A percentile compares a stretch with the other conserved stretches of the same genome.
These are phyloP conservation scores for Leucophenga maculata DNA, from an alignment of 2,888 invertebrate species.

Conservation along the genomic window DNA sequence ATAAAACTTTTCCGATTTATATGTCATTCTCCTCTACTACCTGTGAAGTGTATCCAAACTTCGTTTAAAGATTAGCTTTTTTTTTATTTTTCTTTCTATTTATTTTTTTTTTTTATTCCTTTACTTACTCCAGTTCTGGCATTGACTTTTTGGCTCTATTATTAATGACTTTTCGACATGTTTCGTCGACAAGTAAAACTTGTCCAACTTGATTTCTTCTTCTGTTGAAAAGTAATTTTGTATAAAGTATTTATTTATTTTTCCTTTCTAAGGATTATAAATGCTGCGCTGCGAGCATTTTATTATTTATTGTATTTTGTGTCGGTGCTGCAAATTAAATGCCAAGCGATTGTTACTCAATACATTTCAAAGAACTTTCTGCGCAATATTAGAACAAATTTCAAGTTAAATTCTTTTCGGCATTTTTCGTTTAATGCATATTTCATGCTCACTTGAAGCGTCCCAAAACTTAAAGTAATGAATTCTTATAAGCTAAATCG, in stretches of 20 bases:
- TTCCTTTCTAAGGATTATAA: slow-evolving; percentile 4
- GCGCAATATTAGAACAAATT: too few relatives aligned
- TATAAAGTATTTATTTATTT: slow-evolving; percentile 50
- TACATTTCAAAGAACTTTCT: slow-evolving; percentile 41
- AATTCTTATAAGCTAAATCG: too few relatives aligned
- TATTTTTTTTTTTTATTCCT: background rate
- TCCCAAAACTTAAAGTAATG: background rate
- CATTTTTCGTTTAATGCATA: background rate
- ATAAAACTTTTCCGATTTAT: too few relatives aligned
- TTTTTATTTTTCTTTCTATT: background rate
- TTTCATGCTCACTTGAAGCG: background rate
- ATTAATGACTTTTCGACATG: slow-evolving; percentile 65
- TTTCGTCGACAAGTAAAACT: slow-evolving; percentile 36
- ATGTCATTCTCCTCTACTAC: too few relatives aligned
- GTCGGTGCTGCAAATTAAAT: slow-evolving; percentile 55
- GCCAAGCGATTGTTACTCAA: slow-evolving; percentile 48
- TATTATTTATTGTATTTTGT: slow-evolving; percentile 45
- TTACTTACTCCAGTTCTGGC: background rate
- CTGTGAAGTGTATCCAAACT: background rate
- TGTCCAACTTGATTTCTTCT: slow-evolving; percentile 53
- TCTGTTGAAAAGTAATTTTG: slow-evolving; percentile 57
- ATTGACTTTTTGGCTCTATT: slow-evolving; percentile 52
- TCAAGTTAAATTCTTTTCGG: background rate
- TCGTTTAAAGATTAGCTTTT: background rate
- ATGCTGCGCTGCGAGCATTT: slow-evolving; percentile 1